Evolutionary conservation across 2,888 invertebrate genomes (phyloP), one percentile per base, ranked within the genome.

Genomic region (Blomia tropicalis): DNA sequence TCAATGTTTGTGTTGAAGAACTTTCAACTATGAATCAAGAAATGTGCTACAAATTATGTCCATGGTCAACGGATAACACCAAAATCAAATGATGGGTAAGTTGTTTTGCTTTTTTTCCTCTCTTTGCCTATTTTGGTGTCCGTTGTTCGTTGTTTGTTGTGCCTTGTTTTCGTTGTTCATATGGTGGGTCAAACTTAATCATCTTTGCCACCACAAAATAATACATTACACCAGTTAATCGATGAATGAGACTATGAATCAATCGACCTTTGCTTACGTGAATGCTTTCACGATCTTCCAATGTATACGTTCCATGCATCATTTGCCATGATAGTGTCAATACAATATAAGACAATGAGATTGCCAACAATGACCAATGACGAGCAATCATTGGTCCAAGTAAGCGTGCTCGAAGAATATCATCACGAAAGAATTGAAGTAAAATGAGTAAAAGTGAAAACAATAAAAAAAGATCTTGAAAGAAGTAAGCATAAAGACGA

Each of bases 371-470:
- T 30, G 56, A 11, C 56, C 56, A 56, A 36, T 56, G n/a, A 11
- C 19, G 14, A 2, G 22, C 2, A 3, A 56, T 25, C n/a, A 56
- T 14, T 32, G n/a, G 14, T n/a, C 19, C n/a, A 1, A 29, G 11
- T 22, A 27, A 14, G 2, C 56, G 29, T 25, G 17, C 56, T 2
- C 56, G 56, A 4, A 56, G 56, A 56, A 56, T 56, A 22, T 56
- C 56, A 19, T 56, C 27, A 19, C 56, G 31, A 36, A 56, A 56
- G 29, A 56, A 56, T 36, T 56, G 56, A 3, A 56, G 23, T 25
- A 56, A 36, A 32, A 56, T 56, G 3, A 29, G 11, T 56, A 56
- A 36, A 14, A 29, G 25, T 2, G 56, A 23, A 23, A 29, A 3
- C 17, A 56, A 30, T 2, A 56, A 19, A 3, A 30, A 11, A 3